Conservation (phyloP, 2,888 invertebrate species). For the Latrodectus elegans region DNA sequence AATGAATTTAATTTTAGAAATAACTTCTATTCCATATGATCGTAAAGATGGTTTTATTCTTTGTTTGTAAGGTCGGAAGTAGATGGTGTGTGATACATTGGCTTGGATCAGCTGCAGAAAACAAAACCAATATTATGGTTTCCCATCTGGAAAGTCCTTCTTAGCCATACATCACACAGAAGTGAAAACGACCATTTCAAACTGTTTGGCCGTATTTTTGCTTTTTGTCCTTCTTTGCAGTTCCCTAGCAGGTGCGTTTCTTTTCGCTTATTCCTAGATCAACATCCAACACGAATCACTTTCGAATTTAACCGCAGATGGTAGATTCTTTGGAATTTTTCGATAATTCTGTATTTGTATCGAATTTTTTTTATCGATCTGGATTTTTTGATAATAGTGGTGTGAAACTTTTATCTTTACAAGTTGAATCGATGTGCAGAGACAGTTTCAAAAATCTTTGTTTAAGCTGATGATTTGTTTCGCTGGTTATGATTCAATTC, state of each 20-base stretch:
- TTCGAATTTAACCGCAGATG: constrained; percentile 54
- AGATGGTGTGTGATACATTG: constrained; percentile 55
- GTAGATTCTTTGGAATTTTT: constrained; percentile 14
- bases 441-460: too few species aligned
- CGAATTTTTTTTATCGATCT: constrained; percentile 21
- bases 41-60: background rate
- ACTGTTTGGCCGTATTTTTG: constrained; percentile 27
- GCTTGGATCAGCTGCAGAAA: constrained; percentile 65
- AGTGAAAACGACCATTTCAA: constrained; percentile 60
- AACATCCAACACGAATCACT: constrained; percentile 39
- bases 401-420: background rate
- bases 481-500: too few species aligned
- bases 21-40: too few species aligned
- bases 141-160: constrained; percentile 50
- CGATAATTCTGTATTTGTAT: constrained; percentile 20
- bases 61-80: constrained; percentile 49
- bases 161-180: constrained; percentile 57
- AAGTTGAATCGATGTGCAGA: too few species aligned
- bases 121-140: constrained; percentile 67
- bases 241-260: constrained; percentile 32
- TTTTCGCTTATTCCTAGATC: constrained; percentile 42
- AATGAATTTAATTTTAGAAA: too few species aligned
- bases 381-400: background rate
- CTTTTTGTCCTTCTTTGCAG: constrained; percentile 9
- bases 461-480: too few species aligned